These are phyloP conservation scores for Pituophis catenifer DNA, from an alignment of 2,113 vertebrate genomes.

Conservation along the genomic window DNA sequence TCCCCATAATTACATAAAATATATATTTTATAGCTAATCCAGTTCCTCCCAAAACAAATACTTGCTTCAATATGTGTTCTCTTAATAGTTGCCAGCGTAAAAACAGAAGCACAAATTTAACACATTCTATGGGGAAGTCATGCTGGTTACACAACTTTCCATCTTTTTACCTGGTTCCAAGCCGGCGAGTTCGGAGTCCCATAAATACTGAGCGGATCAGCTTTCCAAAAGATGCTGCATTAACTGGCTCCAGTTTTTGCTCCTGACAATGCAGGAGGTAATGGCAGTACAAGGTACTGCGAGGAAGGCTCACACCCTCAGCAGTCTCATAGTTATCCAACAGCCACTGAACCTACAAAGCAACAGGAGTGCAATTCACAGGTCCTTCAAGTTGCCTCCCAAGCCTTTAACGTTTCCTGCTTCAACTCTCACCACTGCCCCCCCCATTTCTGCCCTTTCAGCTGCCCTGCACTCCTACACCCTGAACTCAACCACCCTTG, in stretches of 20 bases:
- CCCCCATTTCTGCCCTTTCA: not conserved
- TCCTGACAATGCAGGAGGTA: slow-evolving; percentile 93
- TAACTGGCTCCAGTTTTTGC: slow-evolving; percentile 89
- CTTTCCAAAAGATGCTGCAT: slow-evolving; percentile 90
- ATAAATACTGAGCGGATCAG: slow-evolving; percentile 91
- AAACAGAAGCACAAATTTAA: not conserved
- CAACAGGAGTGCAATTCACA: not conserved
- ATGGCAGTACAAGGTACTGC: slow-evolving; percentile 92
- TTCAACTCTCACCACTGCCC: not conserved
- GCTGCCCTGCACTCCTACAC: not conserved
- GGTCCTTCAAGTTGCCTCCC: not conserved
- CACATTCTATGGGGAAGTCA: not conserved
- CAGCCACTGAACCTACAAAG: slow-evolving; percentile 85
- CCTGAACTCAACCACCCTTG: not conserved
- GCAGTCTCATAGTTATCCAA: slow-evolving; percentile 91
- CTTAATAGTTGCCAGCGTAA: not conserved
- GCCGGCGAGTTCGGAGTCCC: slow-evolving; percentile 84
- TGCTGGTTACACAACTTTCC: not conserved
- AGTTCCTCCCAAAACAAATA: not conserved
- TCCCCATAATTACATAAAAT: not conserved
- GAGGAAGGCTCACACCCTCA: slow-evolving; percentile 87
- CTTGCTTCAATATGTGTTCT: not conserved
- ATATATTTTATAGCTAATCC: not conserved
- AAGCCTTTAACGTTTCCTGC: not conserved
- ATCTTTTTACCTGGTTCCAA: slow-evolving; percentile 80